Percentiles rank a stretch among this genome's conserved stretches.
Conservation (phyloP, 1,140 invertebrate genomes). For the Drosophila equinoxialis region DNA sequence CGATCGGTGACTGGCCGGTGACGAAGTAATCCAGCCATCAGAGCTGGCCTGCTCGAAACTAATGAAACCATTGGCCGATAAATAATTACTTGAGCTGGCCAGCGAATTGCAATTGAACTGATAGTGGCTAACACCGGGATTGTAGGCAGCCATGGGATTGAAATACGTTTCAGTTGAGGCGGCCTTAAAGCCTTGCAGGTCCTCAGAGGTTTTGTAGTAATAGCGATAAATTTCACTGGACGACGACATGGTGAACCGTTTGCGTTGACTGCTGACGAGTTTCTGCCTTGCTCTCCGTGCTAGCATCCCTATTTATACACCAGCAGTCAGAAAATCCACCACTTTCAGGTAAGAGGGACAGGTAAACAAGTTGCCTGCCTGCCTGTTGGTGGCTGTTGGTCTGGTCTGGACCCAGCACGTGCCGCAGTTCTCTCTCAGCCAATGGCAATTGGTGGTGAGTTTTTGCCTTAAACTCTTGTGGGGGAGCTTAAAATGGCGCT, state of each 20-base stretch:
- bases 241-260: conserved; percentile 54
- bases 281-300: conserved; percentile 60
- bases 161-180: conserved; percentile 65
- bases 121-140: conserved; percentile 67
- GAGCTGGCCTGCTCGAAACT: conserved; percentile 81
- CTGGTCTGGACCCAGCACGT: conserved; percentile 58
- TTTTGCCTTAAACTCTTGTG: conserved; percentile 9
- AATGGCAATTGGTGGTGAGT: conserved; percentile 63
- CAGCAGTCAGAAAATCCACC: conserved; percentile 40
- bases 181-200: conserved; percentile 75
- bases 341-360: conserved; percentile 58
- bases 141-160: conserved; percentile 80
- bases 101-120: conserved; percentile 68
- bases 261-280: conserved; percentile 57
- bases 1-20: conserved; percentile 85
- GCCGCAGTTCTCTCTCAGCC: conserved; percentile 46
- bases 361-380: conserved; percentile 62
- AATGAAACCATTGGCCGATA: conserved; percentile 72
- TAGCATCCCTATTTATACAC: conserved; percentile 69
- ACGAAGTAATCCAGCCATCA: conserved; percentile 86
- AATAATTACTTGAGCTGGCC: conserved; percentile 68
- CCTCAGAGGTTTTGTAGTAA: conserved; percentile 80
- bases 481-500: conserved; percentile 64
- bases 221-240: conserved; percentile 82
- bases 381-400: conserved; percentile 6